Percentiles rank a stretch among this genome's conserved stretches.
Evolutionary conservation across 2,888 invertebrate genomes (phyloP).

Genomic region (Camponotus fellah): DNA sequence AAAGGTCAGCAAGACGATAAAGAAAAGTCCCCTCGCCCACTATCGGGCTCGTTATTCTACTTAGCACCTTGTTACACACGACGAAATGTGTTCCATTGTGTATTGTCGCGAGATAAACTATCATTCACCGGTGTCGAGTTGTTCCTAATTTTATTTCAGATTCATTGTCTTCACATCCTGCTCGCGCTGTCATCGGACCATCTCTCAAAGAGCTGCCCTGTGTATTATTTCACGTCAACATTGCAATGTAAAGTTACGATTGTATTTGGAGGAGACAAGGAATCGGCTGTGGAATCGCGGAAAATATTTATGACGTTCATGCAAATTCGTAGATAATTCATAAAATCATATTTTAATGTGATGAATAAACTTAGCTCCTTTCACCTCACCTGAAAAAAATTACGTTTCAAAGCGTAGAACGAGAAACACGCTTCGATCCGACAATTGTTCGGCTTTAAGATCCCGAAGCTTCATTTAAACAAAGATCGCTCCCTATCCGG

Average conservation of each 20-base stretch:
- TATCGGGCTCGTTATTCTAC: constrained; percentile 75
- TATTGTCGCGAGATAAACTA: constrained; percentile 71
- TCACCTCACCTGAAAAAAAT: not conserved
- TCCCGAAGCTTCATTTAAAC: constrained; percentile 67
- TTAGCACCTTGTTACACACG: constrained; percentile 77
- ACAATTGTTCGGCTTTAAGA: constrained; percentile 75
- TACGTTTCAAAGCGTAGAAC: not conserved
- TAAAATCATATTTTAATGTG: not conserved
- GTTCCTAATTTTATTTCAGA: constrained; percentile 75
- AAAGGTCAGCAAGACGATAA: constrained; percentile 77
- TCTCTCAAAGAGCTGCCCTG: constrained; percentile 14
- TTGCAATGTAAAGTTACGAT: constrained; percentile 7
- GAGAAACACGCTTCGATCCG: constrained; percentile 50
- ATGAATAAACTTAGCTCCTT: not conserved
- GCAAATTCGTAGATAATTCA: not conserved
- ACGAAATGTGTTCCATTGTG: constrained; percentile 78
- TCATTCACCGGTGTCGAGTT: constrained; percentile 64
- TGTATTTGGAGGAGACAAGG: constrained; percentile 31
- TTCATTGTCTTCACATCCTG: constrained; percentile 73
- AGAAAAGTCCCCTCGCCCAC: constrained; percentile 79
- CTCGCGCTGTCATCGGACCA: constrained; percentile 58
- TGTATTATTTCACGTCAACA: constrained; percentile 15
- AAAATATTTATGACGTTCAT: not conserved
- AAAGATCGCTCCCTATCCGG: constrained; percentile 70
- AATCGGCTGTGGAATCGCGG: constrained; percentile 52